A percentile compares a stretch with the other conserved stretches of the same genome.
Conservation (phyloP, 2,113 vertebrate species). For the Condylura cristata region DNA sequence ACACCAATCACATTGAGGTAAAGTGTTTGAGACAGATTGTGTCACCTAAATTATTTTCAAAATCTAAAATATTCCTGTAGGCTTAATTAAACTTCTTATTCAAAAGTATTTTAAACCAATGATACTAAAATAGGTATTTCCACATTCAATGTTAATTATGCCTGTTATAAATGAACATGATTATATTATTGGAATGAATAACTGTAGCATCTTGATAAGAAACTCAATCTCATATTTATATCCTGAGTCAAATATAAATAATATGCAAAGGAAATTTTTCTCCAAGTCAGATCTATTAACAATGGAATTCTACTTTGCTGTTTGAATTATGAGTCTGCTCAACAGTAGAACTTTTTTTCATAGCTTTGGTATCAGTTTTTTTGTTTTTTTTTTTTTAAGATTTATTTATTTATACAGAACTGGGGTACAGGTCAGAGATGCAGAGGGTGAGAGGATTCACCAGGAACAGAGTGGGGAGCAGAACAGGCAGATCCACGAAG, state of each 20-base stretch:
- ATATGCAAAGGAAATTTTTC: not conserved
- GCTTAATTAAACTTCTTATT: not conserved
- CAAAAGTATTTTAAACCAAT: not conserved
- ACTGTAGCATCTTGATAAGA: not conserved
- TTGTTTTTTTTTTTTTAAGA: too few relatives aligned
- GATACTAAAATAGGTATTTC: not conserved
- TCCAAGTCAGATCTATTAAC: not conserved
- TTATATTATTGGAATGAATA: not conserved
- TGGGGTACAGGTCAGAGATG: too few relatives aligned
- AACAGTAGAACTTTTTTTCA: not conserved
- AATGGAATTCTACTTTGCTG: not conserved
- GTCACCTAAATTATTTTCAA: slow-evolving; percentile 14
- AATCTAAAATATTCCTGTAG: slow-evolving; percentile 28
- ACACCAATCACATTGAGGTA: not conserved
- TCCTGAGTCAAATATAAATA: not conserved
- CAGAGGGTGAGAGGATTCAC: too few relatives aligned
- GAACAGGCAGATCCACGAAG: too few relatives aligned
- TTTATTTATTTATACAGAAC: too few relatives aligned
- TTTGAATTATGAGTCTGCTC: not conserved
- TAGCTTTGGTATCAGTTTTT: not conserved
- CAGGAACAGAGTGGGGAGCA: too few relatives aligned
- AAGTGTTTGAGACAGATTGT: not conserved
- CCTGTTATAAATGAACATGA: not conserved
- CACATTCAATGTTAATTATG: not conserved
- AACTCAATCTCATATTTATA: not conserved